Evolutionary conservation across 2,797 vertebrate genomes (phyloP), one percentile per base, ranked within the genome.

Genomic region (Remorina albescens): DNA sequence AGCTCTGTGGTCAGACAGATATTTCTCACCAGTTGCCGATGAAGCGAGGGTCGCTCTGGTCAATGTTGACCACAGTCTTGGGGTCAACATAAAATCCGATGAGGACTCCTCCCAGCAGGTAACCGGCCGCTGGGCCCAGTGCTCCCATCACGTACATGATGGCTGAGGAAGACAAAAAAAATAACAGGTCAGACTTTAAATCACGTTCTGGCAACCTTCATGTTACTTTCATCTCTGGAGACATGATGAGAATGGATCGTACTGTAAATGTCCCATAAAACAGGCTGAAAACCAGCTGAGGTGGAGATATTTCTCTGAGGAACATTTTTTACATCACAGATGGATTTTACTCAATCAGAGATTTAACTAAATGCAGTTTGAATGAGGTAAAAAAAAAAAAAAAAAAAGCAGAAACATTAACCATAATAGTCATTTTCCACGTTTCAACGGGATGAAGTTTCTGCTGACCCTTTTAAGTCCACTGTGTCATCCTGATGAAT

Each of bases 131-230:
- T 11, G 98, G 98, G 28, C 98, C 98, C 9, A 99, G 95, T 0
- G 98, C 98, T 88, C 98, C 98, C 98, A 99, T 99, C 81, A 99
- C 97, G 0, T 99, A 99, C 98, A 99, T 99, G 92, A 99, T 95
- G 62, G 98, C 98, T 99, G 91, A 23, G 19, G 13, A 50, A 12
- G 46, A 8, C 5, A 21, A 15, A 15, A 49, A 23, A 54, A 21
- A 32, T 19, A n/a, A 21, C 0, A 11, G 19, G 6, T 59, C 11
- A 44, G 7, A 55, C 7, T 28, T 34, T 12, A 36, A 18, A 26
- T 8, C 6, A 2, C 4, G 13, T 4, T 21, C 21, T 18, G 15
- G 4, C 8, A 37, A 37, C 36, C 13, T 23, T 13, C 47, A 23
- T n/a, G 21, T 11, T 47, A 37, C 47, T 21, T 50, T 50, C 26